Percentiles rank a stretch among this genome's conserved stretches.
phyloP scores from a whole-genome alignment of 1,140 invertebrate species.

The Helicoverpa zea region DNA sequence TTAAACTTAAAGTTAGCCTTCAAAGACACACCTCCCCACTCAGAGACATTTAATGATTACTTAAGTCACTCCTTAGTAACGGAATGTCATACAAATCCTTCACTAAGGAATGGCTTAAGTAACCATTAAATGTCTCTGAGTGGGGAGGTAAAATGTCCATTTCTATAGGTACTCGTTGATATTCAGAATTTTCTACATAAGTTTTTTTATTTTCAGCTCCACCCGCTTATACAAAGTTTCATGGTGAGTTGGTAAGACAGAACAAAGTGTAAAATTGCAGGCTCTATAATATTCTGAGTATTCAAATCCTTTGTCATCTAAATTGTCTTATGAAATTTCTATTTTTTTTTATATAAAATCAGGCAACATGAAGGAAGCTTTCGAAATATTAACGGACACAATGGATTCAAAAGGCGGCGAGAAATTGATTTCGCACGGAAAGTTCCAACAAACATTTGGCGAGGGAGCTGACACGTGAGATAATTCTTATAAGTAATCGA shows the following conservation, averaged over 20 bases:
- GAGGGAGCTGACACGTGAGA: constrained; percentile 72
- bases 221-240: constrained; percentile 70
- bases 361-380: constrained; percentile 74
- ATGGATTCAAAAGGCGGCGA: constrained; percentile 69
- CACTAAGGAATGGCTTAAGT: too few species aligned
- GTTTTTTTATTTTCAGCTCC: constrained; percentile 60
- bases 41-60: too few species aligned
- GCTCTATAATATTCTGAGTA: too few species aligned
- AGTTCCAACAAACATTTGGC: constrained; percentile 68
- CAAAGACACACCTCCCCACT: too few species aligned
- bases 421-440: constrained; percentile 66
- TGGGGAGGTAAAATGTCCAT: too few species aligned
- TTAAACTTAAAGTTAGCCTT: too few species aligned
- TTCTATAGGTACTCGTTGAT: too few species aligned
- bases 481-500: neutral
- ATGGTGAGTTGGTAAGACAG: constrained; percentile 46
- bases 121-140: too few species aligned
- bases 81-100: too few species aligned
- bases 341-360: neutral
- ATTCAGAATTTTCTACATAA: constrained; percentile 19
- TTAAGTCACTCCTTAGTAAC: too few species aligned
- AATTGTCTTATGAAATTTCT: neutral
- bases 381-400: constrained; percentile 69
- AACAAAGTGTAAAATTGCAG: too few species aligned
- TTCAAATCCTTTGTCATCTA: too few species aligned